Evolutionary conservation across 2,888 invertebrate species (phyloP), one percentile per base, ranked within the genome.

Genomic region (Nephrotoma appendiculata): DNA sequence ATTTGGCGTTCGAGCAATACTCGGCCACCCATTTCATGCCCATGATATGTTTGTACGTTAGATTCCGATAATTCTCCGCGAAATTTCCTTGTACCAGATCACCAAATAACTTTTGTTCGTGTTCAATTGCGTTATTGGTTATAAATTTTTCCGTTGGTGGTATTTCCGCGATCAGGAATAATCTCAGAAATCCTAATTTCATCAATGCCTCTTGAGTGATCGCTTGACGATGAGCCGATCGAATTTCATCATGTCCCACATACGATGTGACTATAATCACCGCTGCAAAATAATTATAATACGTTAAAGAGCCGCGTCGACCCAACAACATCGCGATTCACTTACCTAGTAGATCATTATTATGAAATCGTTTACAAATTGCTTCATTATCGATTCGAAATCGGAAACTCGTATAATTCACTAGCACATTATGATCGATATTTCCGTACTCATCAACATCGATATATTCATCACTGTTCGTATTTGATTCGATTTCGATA

Each of bases 11-110:
- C 0, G 89, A 89, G 89, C 96, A 97, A 89, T 92, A 92, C n/a
- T 91, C 91, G 0, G 93, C 92, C 0, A 94, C 95, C 96, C 96
- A 97, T 88, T 94, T 93, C 52, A 97, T 90, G 0, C 96, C 96
- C 96, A 96, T 96, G 0, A 95, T 90, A 89, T 97, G 96, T 91
- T 97, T 97, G 89, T 95, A 95, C 3, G 96, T 96, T n/a, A 97
- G 91, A 91, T 97, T 96, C 89, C 94, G 93, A 89, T 97, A 97
- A 85, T 95, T 94, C 91, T 97, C 97, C 1, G 92, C 87, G 89
- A 97, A 97, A 89, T 94, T 94, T 5, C 96, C 96, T 92, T 96
- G 96, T 11, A 96, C 90, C 31, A 96, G 92, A 89, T 96, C 96
- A 4, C 93, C 92, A 90, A 94, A 95, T 86, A 93, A 92, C 42